phyloP scores from a whole-genome alignment of 2,113 vertebrate species.

The Hyaena hyaena region DNA sequence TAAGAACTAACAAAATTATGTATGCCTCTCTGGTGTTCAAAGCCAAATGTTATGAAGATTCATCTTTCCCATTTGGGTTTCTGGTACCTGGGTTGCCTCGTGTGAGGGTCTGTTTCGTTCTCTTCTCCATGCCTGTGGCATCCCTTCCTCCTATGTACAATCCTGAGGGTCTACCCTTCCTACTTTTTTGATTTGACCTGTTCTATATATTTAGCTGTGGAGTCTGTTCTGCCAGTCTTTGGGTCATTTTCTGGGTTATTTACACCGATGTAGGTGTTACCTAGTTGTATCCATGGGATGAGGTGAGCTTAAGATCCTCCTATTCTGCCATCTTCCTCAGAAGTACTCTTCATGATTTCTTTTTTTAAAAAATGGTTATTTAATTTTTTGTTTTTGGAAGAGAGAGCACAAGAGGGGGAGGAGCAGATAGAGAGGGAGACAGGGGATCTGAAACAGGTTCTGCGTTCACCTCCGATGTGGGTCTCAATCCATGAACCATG shows the following conservation, averaged over 20 bases:
- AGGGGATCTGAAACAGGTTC: too few relatives aligned
- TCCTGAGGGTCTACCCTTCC: neutral
- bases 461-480: too few relatives aligned
- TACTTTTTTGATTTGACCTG: neutral
- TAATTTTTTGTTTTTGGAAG: too few relatives aligned
- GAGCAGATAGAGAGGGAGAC: too few relatives aligned
- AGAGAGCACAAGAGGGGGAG: too few relatives aligned
- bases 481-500: too few relatives aligned
- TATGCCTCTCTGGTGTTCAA: neutral
- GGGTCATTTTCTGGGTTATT: neutral
- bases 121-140: neutral
- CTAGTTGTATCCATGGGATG: neutral
- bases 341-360: neutral
- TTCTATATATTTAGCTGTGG: neutral
- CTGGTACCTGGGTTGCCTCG: neutral
- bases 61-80: neutral
- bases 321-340: neutral
- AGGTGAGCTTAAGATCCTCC: neutral
- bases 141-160: neutral
- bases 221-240: neutral
- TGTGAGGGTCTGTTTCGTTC: neutral
- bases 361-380: too few relatives aligned
- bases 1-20: neutral
- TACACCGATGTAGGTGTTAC: neutral
- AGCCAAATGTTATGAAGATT: neutral